A percentile compares a stretch with the other conserved stretches of the same genome.
These are phyloP conservation scores for Notiomystis cincta DNA, from an alignment of 2,113 vertebrate species.

Conservation along the genomic window DNA sequence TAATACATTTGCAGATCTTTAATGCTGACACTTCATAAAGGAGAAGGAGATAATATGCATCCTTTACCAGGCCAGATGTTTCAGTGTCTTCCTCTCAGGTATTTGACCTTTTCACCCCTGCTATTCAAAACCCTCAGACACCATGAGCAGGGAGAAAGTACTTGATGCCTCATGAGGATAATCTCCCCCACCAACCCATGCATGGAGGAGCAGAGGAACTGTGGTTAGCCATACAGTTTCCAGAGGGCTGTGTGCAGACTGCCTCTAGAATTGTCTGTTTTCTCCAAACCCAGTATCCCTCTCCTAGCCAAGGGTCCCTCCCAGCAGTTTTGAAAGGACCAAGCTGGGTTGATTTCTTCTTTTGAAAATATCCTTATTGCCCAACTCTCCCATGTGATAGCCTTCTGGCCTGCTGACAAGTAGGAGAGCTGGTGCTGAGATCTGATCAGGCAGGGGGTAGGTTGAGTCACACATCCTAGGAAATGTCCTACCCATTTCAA, in stretches of 20 bases:
- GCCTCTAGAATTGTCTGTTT: not conserved
- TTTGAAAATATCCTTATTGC: not conserved
- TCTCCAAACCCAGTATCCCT: not conserved
- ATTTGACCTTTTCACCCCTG: not conserved
- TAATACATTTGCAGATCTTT: not conserved
- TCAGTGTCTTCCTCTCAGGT: not conserved
- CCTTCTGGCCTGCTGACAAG: not conserved
- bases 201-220: not conserved
- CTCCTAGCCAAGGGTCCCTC: not conserved
- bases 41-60: not conserved
- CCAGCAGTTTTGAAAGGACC: not conserved
- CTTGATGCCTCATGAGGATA: not conserved
- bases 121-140: not conserved
- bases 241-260: not conserved
- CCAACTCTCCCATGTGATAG: not conserved
- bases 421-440: not conserved
- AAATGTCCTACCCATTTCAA: not conserved
- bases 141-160: not conserved
- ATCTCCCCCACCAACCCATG: not conserved
- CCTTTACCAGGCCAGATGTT: not conserved
- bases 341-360: not conserved
- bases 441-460: not conserved
- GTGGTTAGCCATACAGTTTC: not conserved
- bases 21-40: not conserved
- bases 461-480: not conserved